These are phyloP conservation scores for Centroberyx gerrardi DNA, from an alignment of 2,797 vertebrate genomes.

Conservation along the genomic window DNA sequence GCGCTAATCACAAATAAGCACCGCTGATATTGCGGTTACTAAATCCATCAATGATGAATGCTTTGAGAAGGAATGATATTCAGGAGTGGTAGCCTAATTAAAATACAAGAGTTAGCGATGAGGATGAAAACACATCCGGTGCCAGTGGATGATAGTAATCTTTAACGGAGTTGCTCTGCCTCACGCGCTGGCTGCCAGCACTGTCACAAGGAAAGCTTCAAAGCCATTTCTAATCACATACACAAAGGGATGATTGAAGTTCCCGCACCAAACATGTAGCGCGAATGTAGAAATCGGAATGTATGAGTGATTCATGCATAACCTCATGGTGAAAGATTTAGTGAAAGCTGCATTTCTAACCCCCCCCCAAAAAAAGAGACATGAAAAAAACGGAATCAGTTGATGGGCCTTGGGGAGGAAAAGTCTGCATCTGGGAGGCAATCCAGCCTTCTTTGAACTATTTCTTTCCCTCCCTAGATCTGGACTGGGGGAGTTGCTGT, in stretches of 20 bases:
- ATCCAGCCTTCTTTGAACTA: constrained; percentile 39
- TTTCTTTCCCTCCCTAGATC: constrained; percentile 12
- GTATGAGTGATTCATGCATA: background rate
- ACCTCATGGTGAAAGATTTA: constrained; percentile 39
- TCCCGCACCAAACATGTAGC: background rate
- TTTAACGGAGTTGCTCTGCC: constrained; percentile 1
- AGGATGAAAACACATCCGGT: constrained; percentile 18
- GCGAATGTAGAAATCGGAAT: constrained; percentile 20
- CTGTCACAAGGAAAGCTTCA: constrained; percentile 16
- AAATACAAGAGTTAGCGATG: constrained; percentile 23
- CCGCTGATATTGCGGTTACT: constrained; percentile 24
- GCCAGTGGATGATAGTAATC: constrained; percentile 6
- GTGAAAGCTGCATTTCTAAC: background rate
- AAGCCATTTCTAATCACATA: constrained; percentile 28
- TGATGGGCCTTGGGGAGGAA: constrained; percentile 32
- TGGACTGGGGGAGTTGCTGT: constrained; percentile 4
- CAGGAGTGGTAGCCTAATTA: constrained; percentile 12
- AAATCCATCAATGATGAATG: constrained; percentile 8
- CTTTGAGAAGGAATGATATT: background rate
- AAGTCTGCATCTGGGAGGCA: constrained; percentile 21
- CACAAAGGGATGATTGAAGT: constrained; percentile 15
- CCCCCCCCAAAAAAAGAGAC: too few species aligned
- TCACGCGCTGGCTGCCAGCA: constrained; percentile 21
- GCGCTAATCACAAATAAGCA: constrained; percentile 11
- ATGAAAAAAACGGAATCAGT: constrained; percentile 1